phyloP scores from a whole-genome alignment of 2,797 vertebrate species.

The Rachycentron canadum region DNA sequence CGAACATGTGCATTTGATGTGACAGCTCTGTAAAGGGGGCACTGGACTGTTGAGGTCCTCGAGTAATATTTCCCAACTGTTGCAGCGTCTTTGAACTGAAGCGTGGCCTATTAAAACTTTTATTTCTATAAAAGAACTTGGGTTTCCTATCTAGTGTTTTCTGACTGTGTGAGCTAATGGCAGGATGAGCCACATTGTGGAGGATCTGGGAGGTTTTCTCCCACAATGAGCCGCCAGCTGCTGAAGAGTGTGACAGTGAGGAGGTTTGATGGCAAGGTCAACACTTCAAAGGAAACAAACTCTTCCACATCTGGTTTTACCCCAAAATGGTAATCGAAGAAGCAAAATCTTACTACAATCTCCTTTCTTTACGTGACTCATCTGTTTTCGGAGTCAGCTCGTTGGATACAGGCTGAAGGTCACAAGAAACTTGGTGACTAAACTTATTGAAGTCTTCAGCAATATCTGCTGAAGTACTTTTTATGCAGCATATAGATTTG shows the following conservation, averaged over 20 bases:
- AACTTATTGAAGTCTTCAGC: neutral
- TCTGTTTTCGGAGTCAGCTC: conserved; percentile 37
- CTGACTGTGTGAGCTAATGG: neutral
- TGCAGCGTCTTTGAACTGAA: neutral
- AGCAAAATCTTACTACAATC: conserved; percentile 5
- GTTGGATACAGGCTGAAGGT: conserved; percentile 32
- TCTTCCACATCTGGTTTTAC: conserved; percentile 58
- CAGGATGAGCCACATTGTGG: conserved; percentile 30
- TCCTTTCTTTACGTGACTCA: conserved; percentile 38
- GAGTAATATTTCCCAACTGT: conserved; percentile 13
- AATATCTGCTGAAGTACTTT: neutral
- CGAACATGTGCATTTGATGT: neutral
- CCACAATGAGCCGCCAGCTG: conserved; percentile 60
- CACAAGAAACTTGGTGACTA: neutral
- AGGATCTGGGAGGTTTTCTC: conserved; percentile 66
- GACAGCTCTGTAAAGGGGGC: neutral
- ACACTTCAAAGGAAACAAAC: conserved; percentile 64
- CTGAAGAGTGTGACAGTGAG: conserved; percentile 38
- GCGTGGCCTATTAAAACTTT: neutral
- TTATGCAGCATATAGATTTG: neutral
- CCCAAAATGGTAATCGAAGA: conserved; percentile 46
- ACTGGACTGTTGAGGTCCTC: neutral
- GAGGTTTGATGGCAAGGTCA: conserved; percentile 62
- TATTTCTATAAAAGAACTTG: neutral
- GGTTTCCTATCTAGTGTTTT: neutral